A percentile compares a stretch with the other conserved stretches of the same genome.
These are phyloP conservation scores for Siphamia tubifer DNA, from an alignment of 2,113 vertebrate genomes.

Conservation along the genomic window DNA sequence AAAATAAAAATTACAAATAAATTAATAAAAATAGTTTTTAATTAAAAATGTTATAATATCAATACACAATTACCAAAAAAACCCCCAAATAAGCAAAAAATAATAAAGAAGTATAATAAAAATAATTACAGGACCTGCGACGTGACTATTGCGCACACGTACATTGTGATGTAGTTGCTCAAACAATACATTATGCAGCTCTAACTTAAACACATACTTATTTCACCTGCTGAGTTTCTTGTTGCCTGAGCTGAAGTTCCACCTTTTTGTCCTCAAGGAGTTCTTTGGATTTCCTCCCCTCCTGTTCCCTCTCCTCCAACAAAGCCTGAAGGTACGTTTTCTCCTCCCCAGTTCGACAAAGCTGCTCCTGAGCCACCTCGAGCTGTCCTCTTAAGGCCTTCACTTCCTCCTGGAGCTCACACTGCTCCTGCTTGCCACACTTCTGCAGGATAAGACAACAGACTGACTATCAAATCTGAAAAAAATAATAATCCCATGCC, in stretches of 20 bases:
- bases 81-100: no score
- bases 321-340: conserved; percentile 48
- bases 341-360: conserved; percentile 53
- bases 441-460: conserved; percentile 58
- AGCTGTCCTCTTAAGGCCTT: conserved; percentile 68
- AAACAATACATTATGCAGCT: no score
- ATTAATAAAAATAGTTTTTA: no score
- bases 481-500: not conserved
- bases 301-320: conserved; percentile 67
- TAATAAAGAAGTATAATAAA: no score
- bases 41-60: no score
- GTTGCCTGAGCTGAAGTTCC: conserved; percentile 70
- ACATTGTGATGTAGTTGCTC: no score
- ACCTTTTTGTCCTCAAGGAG: conserved; percentile 69
- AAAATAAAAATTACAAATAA: no score
- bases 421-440: conserved; percentile 70
- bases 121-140: no score
- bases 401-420: conserved; percentile 67
- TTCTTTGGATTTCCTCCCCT: conserved; percentile 57
- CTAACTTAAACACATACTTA: not conserved
- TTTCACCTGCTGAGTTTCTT: conserved; percentile 64
- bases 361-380: conserved; percentile 69
- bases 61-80: no score
- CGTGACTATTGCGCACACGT: no score
- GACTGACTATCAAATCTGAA: not conserved